Percentiles rank a stretch among this genome's conserved stretches.
Conservation (phyloP, 1,140 invertebrate genomes). For the Drosophila kepulauana region DNA sequence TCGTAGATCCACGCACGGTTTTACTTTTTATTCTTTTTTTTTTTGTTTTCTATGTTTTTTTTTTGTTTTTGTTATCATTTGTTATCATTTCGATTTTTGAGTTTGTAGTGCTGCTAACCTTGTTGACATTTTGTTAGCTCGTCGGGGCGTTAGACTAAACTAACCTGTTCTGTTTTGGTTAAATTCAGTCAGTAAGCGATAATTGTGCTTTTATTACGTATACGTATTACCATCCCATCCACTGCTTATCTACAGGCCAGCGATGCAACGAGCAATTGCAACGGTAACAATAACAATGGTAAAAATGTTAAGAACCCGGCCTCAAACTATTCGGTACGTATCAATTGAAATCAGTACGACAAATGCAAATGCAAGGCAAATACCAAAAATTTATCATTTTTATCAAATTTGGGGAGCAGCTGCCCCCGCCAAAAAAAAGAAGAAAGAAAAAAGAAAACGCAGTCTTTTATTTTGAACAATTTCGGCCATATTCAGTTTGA, state of each 20-base stretch:
- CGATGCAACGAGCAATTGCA: constrained; percentile 83
- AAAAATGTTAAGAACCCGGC: constrained; percentile 85
- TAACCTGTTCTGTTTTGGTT: constrained; percentile 35
- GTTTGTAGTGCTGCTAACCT: constrained; percentile 38
- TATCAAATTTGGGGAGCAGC: constrained; percentile 31
- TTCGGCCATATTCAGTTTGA: constrained; percentile 63
- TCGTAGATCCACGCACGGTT: constrained; percentile 31
- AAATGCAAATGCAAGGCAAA: constrained; percentile 47
- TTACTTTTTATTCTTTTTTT: constrained; percentile 12
- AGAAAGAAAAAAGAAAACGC: too few relatives aligned
- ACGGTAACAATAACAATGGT: constrained; percentile 78
- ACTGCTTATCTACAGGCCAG: constrained; percentile 85
- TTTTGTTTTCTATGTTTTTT: not conserved
- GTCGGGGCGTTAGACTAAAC: constrained; percentile 54
- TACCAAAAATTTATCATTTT: constrained; percentile 33
- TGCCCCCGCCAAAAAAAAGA: not conserved
- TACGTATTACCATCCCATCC: constrained; percentile 82
- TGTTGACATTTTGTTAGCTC: constrained; percentile 18
- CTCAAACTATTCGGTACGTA: constrained; percentile 85
- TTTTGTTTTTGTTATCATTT: not conserved
- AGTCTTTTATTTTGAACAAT: constrained; percentile 35
- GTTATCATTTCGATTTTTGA: constrained; percentile 1
- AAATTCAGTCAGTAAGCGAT: constrained; percentile 29
- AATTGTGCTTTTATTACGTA: constrained; percentile 56
- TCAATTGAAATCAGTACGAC: constrained; percentile 85